These are phyloP conservation scores for Sminthopsis crassicaudata DNA, from an alignment of 2,113 vertebrate species.

Conservation along the genomic window DNA sequence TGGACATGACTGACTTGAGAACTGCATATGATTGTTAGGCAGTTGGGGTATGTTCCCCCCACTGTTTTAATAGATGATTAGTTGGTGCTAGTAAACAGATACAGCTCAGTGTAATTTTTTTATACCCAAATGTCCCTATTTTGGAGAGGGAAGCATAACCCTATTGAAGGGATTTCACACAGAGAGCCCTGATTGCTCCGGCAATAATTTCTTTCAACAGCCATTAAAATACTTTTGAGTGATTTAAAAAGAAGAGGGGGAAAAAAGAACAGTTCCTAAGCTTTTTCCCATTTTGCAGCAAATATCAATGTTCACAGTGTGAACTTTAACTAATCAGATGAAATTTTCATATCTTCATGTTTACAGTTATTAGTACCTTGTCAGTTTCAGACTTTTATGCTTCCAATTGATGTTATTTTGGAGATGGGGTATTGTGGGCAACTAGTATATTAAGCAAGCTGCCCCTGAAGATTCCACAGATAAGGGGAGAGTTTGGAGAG, in stretches of 20 bases:
- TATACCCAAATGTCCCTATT: slow-evolving; percentile 66
- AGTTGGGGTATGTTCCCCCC: slow-evolving; percentile 40
- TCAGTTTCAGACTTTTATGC: slow-evolving; percentile 36
- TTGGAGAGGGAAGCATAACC: slow-evolving; percentile 64
- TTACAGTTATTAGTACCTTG: slow-evolving; percentile 42
- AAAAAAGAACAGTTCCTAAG: slow-evolving; percentile 69
- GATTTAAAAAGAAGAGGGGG: slow-evolving; percentile 40
- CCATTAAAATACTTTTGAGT: slow-evolving; percentile 82
- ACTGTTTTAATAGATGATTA: slow-evolving; percentile 70
- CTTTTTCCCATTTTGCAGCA: slow-evolving; percentile 72
- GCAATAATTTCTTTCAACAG: slow-evolving; percentile 83
- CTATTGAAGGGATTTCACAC: slow-evolving; percentile 80
- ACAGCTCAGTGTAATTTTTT: slow-evolving; percentile 71
- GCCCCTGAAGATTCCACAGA: background rate
- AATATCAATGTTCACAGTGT: slow-evolving; percentile 66
- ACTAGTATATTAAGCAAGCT: background rate
- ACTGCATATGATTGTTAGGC: slow-evolving; percentile 43
- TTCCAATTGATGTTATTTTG: slow-evolving; percentile 41
- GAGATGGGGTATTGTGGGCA: background rate
- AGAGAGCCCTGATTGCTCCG: slow-evolving; percentile 82
- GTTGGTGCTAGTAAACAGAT: slow-evolving; percentile 70
- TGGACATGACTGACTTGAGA: slow-evolving; percentile 39
- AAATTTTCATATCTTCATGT: slow-evolving; percentile 57
- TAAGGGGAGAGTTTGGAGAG: background rate
- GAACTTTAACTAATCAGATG: slow-evolving; percentile 72